Percentiles rank a stretch among this genome's conserved stretches.
Evolutionary conservation across 2,113 vertebrate species (phyloP).

Genomic region (Marmota flaviventris): DNA sequence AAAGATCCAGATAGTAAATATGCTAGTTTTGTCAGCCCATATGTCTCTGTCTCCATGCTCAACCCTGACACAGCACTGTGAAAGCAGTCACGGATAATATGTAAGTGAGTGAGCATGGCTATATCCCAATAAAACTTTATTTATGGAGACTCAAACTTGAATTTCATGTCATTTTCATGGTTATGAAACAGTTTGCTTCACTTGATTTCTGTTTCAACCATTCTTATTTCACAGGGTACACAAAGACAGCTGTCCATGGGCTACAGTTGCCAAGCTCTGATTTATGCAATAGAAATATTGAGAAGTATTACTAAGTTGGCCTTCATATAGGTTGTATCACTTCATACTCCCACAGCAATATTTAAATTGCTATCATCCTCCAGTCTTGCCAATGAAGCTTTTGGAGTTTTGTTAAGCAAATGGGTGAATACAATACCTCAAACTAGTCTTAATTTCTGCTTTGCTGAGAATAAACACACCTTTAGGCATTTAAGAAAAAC

Average conservation of each 20-base stretch:
- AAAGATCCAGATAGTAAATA: background rate
- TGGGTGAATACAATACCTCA: background rate
- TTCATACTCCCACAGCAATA: background rate
- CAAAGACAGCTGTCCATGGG: background rate
- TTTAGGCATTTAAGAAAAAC: background rate
- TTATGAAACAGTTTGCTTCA: background rate
- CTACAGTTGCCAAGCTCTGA: background rate
- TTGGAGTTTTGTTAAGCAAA: background rate
- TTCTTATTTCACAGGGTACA: background rate
- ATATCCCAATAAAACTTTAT: background rate
- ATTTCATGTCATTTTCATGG: background rate
- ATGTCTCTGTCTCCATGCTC: background rate
- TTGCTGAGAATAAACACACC: background rate
- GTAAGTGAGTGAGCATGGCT: background rate
- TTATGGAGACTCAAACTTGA: background rate
- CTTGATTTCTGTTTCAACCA: background rate
- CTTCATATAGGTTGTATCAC: background rate
- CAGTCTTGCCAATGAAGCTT: background rate
- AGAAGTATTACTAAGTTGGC: background rate
- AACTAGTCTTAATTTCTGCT: background rate
- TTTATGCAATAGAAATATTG: background rate
- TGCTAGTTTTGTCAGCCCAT: background rate
- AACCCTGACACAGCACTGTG: no score
- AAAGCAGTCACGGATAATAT: background rate
- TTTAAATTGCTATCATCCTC: background rate